Evolutionary conservation across 2,113 vertebrate species (phyloP).

Genomic region (Sula dactylatra): DNA sequence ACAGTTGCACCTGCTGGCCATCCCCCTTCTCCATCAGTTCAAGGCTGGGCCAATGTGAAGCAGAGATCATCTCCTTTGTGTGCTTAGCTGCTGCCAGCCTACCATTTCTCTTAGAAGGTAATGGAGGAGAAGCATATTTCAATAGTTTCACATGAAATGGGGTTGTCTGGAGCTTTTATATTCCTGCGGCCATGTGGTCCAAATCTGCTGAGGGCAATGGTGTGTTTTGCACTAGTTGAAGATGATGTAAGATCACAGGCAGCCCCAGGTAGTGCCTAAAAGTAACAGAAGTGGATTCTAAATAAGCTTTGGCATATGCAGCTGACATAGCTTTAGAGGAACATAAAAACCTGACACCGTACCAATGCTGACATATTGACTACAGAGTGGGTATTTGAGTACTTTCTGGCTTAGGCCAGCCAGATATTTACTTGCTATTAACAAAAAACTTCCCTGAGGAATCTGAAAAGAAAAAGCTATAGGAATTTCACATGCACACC

Average conservation of each 20-base stretch:
- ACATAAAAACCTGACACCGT: background rate
- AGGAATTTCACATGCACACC: background rate
- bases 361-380: background rate
- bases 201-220: background rate
- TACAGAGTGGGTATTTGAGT: background rate
- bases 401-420: background rate
- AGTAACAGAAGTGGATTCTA: background rate
- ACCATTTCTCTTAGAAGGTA: background rate
- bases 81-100: background rate
- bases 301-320: background rate
- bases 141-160: background rate
- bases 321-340: background rate
- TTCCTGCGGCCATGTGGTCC: rapidly evolving
- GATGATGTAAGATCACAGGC: background rate
- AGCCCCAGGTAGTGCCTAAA: background rate
- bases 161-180: background rate
- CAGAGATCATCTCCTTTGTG: background rate
- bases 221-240: background rate
- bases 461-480: background rate
- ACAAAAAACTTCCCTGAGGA: background rate
- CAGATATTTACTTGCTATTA: background rate
- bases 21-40: background rate
- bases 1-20: background rate
- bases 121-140: background rate
- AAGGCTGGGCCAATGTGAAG: background rate